A percentile compares a stretch with the other conserved stretches of the same genome.
phyloP scores from a whole-genome alignment of 2,113 vertebrate genomes.

The Cyprinodon variegatus region DNA sequence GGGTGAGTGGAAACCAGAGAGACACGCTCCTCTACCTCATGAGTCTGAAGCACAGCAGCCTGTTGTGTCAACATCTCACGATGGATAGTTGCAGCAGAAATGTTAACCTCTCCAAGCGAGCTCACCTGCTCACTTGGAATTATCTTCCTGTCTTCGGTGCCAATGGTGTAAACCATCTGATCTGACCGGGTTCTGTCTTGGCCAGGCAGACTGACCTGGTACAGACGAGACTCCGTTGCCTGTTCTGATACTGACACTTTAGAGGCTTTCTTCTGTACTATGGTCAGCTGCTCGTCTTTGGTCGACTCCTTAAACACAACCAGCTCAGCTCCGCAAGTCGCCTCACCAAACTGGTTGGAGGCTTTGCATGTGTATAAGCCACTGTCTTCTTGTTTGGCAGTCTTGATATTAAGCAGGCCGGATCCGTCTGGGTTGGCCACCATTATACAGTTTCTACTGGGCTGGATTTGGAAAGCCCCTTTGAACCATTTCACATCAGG shows the following conservation, averaged over 20 bases:
- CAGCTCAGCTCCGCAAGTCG: conserved; percentile 83
- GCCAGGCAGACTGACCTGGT: conserved; percentile 80
- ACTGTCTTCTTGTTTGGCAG: conserved; percentile 78
- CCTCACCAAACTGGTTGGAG: conserved; percentile 81
- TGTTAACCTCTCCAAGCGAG: conserved; percentile 68
- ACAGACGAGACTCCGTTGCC: conserved; percentile 80
- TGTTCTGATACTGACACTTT: conserved; percentile 78
- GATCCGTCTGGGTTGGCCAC: conserved; percentile 82
- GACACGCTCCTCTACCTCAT: conserved; percentile 76
- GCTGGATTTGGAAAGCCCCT: conserved; percentile 77
- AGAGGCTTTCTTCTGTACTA: conserved; percentile 74
- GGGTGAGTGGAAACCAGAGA: conserved; percentile 59
- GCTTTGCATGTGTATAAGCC: conserved; percentile 86
- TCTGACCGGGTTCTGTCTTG: conserved; percentile 69
- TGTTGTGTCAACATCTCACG: conserved; percentile 79
- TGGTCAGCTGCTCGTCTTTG: conserved; percentile 58
- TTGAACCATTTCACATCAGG: conserved; percentile 86
- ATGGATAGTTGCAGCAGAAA: conserved; percentile 77
- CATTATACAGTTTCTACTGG: conserved; percentile 71
- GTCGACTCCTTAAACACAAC: conserved; percentile 75
- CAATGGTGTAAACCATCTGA: conserved; percentile 83
- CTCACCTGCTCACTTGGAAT: conserved; percentile 79
- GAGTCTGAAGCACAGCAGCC: conserved; percentile 78
- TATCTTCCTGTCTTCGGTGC: conserved; percentile 79
- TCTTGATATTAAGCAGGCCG: conserved; percentile 80